Base-by-base conservation (phyloP, 2,888 invertebrate species). In the Leptinotarsa rubiginosa region DNA sequence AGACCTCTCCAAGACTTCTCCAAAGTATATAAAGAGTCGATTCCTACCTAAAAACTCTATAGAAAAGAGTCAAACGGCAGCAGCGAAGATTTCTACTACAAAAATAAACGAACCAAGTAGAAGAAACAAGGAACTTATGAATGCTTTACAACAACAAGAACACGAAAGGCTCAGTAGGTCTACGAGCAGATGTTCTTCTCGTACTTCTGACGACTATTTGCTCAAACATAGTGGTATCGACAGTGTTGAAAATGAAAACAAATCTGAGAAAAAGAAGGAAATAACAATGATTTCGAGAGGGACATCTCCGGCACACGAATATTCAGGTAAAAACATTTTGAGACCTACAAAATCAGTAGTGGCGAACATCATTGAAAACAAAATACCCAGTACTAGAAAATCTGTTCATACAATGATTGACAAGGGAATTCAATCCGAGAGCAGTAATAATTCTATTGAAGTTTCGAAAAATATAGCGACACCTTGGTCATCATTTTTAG, bases 231-330 rank as follows among this genome's bases (percentile, higher is more conserved):
- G 18, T n/a, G 41, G 31, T 15, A 54, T 18, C 54, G 68, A 31
- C 15, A 31, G 41, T 16, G 52, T 41, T 16, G 13, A 56, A 20
- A 47, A 41, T 64, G 41, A 10, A 3, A 59, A 25, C 41, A 77
- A 79, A 64, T 76, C 77, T 66, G 81, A 78, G 5, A 75, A 82
- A 65, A 81, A 81, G 73, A 78, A 82, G 18, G 87, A 87, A 77
- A 86, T 87, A 74, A 85, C 90, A 56, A 88, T 91, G 4, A 86
- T 95, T 3, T 89, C 90, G 0, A 89, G 95, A 74, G 93, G 93
- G 47, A 95, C 95, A 0, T 96, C 95, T 20, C 95, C 95, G 0
- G 94, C 93, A 0, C 92, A 93, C 4, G 92, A 93, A 0, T 89
- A 91, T 0, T 88, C 89, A 49, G 81, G 79, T 25, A 88, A 88